Evolutionary conservation across 2,113 vertebrate genomes (phyloP).

Genomic region (Ciconia stormi): DNA sequence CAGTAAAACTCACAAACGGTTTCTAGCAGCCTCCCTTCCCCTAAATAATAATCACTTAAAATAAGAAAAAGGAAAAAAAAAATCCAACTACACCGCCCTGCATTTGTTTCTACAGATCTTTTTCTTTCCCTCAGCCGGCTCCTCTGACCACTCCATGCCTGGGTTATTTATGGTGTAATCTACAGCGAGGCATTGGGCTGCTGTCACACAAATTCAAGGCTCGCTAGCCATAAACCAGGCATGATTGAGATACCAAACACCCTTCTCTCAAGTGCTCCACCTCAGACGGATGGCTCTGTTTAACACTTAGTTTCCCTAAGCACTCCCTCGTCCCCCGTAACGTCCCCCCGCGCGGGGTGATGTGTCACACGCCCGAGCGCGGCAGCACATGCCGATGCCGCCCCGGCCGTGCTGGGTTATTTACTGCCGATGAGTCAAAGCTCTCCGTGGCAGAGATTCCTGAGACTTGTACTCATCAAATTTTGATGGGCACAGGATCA

Average conservation of each 20-base stretch:
- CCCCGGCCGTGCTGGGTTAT: not conserved
- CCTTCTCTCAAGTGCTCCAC: not conserved
- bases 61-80: not conserved
- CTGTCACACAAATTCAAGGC: conserved; percentile 53
- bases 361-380: not conserved
- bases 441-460: not conserved
- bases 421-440: not conserved
- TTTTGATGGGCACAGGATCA: not conserved
- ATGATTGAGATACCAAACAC: conserved; percentile 11
- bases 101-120: not conserved
- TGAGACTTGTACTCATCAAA: not conserved
- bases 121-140: not conserved
- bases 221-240: conserved; percentile 26
- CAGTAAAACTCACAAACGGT: not conserved
- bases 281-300: not conserved
- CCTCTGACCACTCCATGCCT: not conserved
- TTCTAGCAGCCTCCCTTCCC: not conserved
- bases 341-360: not conserved
- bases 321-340: not conserved
- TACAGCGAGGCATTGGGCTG: conserved; percentile 29
- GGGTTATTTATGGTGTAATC: conserved; percentile 53
- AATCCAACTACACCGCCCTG: not conserved
- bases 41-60: not conserved
- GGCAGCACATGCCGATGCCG: not conserved
- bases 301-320: not conserved